phyloP scores from a whole-genome alignment of 2,888 invertebrate species.

The Drosophila lacicola region DNA sequence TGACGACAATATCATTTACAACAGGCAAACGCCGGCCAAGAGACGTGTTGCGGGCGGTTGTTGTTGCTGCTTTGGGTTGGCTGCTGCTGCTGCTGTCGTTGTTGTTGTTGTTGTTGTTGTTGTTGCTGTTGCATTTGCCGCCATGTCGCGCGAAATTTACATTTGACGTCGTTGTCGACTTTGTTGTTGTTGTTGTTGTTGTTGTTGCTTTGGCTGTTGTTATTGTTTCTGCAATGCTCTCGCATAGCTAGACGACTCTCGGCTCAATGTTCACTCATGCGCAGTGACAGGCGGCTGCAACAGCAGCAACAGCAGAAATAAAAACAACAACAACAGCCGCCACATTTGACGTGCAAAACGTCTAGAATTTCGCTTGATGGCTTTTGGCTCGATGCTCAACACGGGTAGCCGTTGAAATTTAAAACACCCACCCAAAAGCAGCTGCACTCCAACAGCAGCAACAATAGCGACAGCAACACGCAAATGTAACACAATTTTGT shows the following conservation, averaged over 20 bases:
- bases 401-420: slow-evolving; percentile 75
- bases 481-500: slow-evolving; percentile 23
- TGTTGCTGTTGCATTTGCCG: slow-evolving; percentile 63
- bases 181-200: slow-evolving; percentile 25
- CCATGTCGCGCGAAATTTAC: slow-evolving; percentile 75
- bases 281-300: slow-evolving; percentile 66
- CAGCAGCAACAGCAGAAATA: slow-evolving; percentile 8
- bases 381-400: slow-evolving; percentile 68
- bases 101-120: slow-evolving; percentile 26
- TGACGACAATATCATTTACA: slow-evolving; percentile 76
- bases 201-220: slow-evolving; percentile 34
- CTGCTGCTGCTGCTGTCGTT: slow-evolving; percentile 51
- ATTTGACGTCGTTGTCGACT: slow-evolving; percentile 69
- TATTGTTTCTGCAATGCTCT: slow-evolving; percentile 35
- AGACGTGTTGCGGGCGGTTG: slow-evolving; percentile 8
- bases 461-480: slow-evolving; percentile 32
- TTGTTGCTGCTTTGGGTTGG: no score
- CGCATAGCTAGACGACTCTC: slow-evolving; percentile 43
- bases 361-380: slow-evolving; percentile 76
- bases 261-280: slow-evolving; percentile 79
- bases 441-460: slow-evolving; percentile 35
- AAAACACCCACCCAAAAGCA: slow-evolving; percentile 62
- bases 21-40: slow-evolving; percentile 53
- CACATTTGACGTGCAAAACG: slow-evolving; percentile 75
- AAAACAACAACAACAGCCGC: slow-evolving; percentile 34